Conservation (phyloP, 2,113 vertebrate genomes). For the Ophiodon elongatus region DNA sequence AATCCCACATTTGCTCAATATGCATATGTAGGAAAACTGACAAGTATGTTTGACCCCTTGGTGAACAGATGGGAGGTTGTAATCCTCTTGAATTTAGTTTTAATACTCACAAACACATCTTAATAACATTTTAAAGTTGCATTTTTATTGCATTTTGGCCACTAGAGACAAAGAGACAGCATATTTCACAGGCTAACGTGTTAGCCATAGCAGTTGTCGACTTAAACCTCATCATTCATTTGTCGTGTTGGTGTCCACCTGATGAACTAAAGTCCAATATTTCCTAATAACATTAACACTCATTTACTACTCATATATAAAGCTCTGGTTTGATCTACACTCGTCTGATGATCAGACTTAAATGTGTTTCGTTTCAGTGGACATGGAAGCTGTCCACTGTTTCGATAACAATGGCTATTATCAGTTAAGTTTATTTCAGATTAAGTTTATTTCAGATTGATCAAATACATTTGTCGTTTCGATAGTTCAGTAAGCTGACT, state of each 20-base stretch:
- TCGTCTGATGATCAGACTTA: neutral
- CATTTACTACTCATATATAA: no score
- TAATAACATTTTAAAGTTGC: neutral
- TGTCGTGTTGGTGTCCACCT: no score
- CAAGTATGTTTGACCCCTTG: neutral
- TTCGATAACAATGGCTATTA: neutral
- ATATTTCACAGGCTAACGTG: neutral
- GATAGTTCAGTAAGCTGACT: neutral
- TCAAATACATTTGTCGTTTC: neutral
- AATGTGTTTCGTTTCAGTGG: neutral
- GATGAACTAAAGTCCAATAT: no score
- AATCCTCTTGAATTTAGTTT: neutral
- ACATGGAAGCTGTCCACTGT: neutral
- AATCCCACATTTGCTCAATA: slow-evolving; percentile 11
- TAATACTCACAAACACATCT: neutral
- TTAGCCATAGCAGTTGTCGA: no score
- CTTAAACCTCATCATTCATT: no score
- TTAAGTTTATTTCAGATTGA: neutral
- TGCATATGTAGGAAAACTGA: slow-evolving; percentile 5
- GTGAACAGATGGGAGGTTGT: neutral
- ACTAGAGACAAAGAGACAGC: neutral
- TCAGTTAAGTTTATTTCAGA: neutral
- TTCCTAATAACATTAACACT: no score
- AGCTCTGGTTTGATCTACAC: neutral
- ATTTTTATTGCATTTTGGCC: neutral